phyloP scores from a whole-genome alignment of 2,113 vertebrate species.

The Ailuropoda melanoleuca region DNA sequence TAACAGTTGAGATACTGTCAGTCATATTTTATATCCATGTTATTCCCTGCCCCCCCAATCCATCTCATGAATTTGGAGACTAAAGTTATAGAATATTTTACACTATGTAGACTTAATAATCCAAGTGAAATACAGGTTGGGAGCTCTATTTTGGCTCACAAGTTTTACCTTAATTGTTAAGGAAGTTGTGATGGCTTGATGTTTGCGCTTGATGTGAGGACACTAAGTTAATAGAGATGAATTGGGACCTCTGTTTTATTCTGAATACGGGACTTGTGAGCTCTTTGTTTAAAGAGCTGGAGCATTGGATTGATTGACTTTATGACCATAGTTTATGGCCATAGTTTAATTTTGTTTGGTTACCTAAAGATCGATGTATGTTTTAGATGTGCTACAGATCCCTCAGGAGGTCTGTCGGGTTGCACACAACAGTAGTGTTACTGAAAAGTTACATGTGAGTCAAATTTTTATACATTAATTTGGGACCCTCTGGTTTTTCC shows the following conservation, averaged over 20 bases:
- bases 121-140: background rate
- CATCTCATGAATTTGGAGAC: constrained; percentile 22
- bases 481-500: background rate
- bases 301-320: background rate
- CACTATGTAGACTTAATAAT: background rate
- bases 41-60: background rate
- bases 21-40: background rate
- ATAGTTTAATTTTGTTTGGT: background rate
- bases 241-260: background rate
- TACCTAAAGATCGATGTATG: background rate
- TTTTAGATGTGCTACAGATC: background rate
- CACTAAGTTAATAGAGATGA: background rate
- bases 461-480: background rate
- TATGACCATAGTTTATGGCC: background rate
- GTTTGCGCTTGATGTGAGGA: background rate
- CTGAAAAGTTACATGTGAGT: constrained; percentile 39
- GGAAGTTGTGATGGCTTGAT: background rate
- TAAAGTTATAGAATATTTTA: constrained; percentile 54
- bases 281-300: background rate
- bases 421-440: background rate
- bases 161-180: constrained; percentile 28
- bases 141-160: constrained; percentile 3
- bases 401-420: background rate
- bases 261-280: background rate
- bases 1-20: constrained; percentile 29